phyloP scores from a whole-genome alignment of 2,797 vertebrate species.

The Hippoglossus hippoglossus region DNA sequence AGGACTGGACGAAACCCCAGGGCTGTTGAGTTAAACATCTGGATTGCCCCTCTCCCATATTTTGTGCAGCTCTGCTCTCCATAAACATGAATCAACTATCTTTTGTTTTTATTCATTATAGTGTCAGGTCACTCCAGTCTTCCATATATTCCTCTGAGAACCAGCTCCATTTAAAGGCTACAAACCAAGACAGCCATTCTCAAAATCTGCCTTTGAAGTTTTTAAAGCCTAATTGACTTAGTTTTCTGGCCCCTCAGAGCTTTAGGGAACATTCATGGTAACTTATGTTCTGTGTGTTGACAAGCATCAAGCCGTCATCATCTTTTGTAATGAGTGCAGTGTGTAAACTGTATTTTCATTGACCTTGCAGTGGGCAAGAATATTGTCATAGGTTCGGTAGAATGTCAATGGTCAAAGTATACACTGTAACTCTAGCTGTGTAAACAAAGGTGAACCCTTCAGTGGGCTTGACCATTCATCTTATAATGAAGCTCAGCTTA shows the following conservation, averaged over 20 bases:
- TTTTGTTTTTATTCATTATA: slow-evolving; percentile 31
- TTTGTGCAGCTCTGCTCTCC: slow-evolving; percentile 8
- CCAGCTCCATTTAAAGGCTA: slow-evolving; percentile 22
- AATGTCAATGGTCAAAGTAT: background rate
- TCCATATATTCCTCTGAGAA: slow-evolving; percentile 32
- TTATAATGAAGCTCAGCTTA: too few relatives aligned
- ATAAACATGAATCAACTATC: slow-evolving; percentile 22
- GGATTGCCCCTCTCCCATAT: slow-evolving; percentile 6
- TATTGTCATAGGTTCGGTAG: background rate
- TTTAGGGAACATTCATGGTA: slow-evolving; percentile 18
- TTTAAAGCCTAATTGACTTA: slow-evolving; percentile 29
- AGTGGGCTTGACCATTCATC: background rate
- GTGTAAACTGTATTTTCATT: slow-evolving; percentile 17
- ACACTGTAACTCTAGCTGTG: background rate
- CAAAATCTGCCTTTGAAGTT: slow-evolving; percentile 42
- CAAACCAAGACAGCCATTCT: slow-evolving; percentile 26
- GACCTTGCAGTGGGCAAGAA: background rate
- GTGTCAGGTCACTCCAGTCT: slow-evolving; percentile 23
- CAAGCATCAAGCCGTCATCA: slow-evolving; percentile 30
- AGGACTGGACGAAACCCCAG: background rate
- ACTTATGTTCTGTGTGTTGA: slow-evolving; percentile 43
- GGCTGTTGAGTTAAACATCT: slow-evolving; percentile 35
- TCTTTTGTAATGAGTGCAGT: background rate
- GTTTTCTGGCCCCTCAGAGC: slow-evolving; percentile 24
- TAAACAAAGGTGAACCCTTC: background rate